phyloP scores from a whole-genome alignment of 1,140 invertebrate genomes.

The Lepidurus couesii region DNA sequence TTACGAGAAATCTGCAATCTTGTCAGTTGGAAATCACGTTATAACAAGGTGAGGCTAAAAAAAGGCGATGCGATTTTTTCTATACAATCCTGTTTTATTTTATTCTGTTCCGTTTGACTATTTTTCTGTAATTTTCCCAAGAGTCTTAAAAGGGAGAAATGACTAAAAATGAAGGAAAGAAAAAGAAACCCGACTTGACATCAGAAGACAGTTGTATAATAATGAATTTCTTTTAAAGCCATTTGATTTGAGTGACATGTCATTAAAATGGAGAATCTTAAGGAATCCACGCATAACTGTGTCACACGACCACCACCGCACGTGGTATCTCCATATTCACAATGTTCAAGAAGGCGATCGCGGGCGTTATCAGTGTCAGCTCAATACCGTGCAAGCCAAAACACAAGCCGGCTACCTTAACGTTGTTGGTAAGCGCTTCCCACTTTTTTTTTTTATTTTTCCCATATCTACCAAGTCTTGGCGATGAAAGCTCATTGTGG shows the following conservation, averaged over 20 bases:
- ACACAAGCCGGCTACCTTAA: constrained; percentile 86
- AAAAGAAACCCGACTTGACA: too few species aligned
- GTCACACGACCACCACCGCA: constrained; percentile 75
- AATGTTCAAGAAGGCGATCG: constrained; percentile 84
- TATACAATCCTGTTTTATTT: background rate
- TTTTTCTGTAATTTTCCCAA: background rate
- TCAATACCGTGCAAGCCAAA: constrained; percentile 88
- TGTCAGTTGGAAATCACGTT: constrained; percentile 86
- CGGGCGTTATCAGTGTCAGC: constrained; percentile 92
- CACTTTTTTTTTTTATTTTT: background rate
- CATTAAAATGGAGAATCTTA: constrained; percentile 82
- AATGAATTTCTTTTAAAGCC: background rate
- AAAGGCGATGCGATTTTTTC: too few species aligned
- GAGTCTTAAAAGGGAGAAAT: background rate
- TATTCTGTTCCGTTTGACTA: background rate
- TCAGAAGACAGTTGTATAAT: background rate
- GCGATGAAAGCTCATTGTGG: background rate
- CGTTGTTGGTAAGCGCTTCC: constrained; percentile 75
- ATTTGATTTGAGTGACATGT: constrained; percentile 57
- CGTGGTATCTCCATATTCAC: constrained; percentile 84
- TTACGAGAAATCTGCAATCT: constrained; percentile 86
- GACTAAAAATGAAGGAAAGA: too few species aligned
- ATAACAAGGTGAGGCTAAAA: constrained; percentile 54
- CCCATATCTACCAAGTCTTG: background rate
- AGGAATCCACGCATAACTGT: constrained; percentile 85